Conservation (phyloP, 2,113 vertebrate genomes). For the Aldabrachelys gigantea region DNA sequence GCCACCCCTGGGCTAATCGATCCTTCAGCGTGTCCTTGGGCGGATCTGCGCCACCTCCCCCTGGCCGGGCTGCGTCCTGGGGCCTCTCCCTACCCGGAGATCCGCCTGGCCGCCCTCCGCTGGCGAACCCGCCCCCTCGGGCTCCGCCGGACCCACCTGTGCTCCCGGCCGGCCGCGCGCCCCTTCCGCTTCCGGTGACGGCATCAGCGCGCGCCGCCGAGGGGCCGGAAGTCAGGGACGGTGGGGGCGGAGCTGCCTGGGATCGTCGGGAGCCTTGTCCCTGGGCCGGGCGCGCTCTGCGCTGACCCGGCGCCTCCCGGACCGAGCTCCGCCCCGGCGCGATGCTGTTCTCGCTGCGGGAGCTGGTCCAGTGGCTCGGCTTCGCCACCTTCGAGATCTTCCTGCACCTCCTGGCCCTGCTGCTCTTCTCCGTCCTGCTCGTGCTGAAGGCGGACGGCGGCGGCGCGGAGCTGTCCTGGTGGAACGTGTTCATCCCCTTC, state of each 20-base stretch:
- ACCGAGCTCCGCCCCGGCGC: background rate
- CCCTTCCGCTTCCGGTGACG: background rate
- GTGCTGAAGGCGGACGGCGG: constrained; percentile 86
- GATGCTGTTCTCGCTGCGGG: constrained; percentile 96
- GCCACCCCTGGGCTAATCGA: too few species aligned
- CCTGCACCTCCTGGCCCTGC: constrained; percentile 88
- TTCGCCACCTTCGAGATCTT: constrained; percentile 96
- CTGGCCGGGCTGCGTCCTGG: too few species aligned
- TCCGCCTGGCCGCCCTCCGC: too few species aligned
- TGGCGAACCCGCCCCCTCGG: background rate
- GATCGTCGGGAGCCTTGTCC: too few species aligned
- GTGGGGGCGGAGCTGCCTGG: background rate
- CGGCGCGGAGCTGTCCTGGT: constrained; percentile 86
- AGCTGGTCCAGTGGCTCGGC: constrained; percentile 97
- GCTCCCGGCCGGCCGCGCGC: rapidly evolving
- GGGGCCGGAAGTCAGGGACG: background rate
- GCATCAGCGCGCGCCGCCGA: background rate
- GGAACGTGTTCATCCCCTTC: constrained; percentile 93
- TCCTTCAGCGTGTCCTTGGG: too few species aligned
- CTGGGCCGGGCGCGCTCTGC: too few species aligned
- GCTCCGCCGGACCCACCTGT: background rate
- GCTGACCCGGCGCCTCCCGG: background rate
- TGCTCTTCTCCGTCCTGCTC: constrained; percentile 91
- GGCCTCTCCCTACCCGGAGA: too few species aligned
- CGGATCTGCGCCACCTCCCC: too few species aligned